Conservation (phyloP, 2,113 vertebrate species). For the Seriola quinqueradiata region DNA sequence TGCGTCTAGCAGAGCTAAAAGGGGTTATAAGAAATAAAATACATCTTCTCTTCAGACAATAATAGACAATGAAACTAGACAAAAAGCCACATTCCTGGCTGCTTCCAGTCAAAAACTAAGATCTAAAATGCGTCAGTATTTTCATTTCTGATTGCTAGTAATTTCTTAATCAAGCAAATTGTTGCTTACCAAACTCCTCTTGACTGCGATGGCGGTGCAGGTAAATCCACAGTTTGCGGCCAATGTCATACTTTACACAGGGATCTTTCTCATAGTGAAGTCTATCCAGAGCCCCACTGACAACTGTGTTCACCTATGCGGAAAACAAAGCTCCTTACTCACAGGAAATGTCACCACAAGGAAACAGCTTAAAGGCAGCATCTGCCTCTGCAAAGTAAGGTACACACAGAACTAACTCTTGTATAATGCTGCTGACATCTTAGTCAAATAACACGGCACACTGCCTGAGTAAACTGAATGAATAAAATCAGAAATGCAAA, state of each 20-base stretch:
- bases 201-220: slow-evolving; percentile 94
- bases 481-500: neutral
- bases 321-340: neutral
- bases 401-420: neutral
- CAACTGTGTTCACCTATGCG: slow-evolving; percentile 94
- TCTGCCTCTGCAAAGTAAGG: neutral
- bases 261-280: slow-evolving; percentile 98
- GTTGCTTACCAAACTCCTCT: slow-evolving; percentile 94
- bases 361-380: neutral
- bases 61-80: neutral
- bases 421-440: neutral
- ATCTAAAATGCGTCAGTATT: neutral
- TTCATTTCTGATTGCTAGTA: too few species aligned
- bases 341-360: neutral
- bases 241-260: slow-evolving; percentile 97
- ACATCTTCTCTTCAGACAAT: neutral
- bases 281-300: slow-evolving; percentile 95
- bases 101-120: neutral
- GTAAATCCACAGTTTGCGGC: slow-evolving; percentile 98
- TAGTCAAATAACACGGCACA: neutral
- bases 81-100: neutral
- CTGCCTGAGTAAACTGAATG: neutral
- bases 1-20: neutral
- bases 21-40: neutral
- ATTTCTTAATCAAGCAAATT: neutral